Percentiles rank a stretch among this genome's conserved stretches.
These are phyloP conservation scores for Meloidogyne exigua DNA, from an alignment of 1,140 invertebrate species.

Conservation along the genomic window DNA sequence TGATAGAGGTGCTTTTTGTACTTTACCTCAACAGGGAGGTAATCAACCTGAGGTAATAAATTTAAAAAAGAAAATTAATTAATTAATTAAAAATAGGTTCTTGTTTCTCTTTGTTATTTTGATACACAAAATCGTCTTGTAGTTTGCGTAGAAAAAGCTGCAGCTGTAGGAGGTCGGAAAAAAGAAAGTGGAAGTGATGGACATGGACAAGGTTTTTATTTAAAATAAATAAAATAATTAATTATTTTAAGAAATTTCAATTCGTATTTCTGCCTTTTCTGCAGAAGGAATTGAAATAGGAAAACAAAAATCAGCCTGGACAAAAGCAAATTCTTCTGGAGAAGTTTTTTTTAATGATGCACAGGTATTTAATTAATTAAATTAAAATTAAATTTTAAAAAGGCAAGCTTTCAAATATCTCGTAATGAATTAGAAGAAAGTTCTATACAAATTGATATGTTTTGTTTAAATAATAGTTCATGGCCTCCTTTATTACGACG, in stretches of 20 bases:
- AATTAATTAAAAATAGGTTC: conserved; percentile 6
- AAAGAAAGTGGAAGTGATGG: background rate
- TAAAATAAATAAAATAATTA: background rate
- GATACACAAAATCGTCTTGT: conserved; percentile 15
- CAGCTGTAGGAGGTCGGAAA: background rate
- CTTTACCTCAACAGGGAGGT: conserved; percentile 25
- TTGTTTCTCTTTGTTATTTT: conserved; percentile 32
- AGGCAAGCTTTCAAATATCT: conserved; percentile 11
- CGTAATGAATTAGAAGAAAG: background rate
- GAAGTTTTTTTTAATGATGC: conserved; percentile 9
- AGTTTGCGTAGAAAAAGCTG: conserved; percentile 21
- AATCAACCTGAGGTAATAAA: conserved; percentile 27
- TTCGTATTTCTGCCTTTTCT: conserved; percentile 13
- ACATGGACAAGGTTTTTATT: background rate
- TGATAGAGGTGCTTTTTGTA: conserved; percentile 38
- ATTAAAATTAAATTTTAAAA: background rate
- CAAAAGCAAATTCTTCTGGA: background rate
- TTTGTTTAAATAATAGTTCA: background rate
- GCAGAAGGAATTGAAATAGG: conserved; percentile 9
- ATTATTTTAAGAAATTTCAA: background rate
- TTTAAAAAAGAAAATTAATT: background rate
- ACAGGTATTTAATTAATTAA: background rate
- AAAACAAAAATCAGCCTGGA: conserved; percentile 12
- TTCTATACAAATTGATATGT: background rate
- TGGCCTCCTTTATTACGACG: conserved; percentile 10